Percentiles rank a stretch among this genome's conserved stretches.
Evolutionary conservation across 1,140 invertebrate species (phyloP).

Genomic region (Proctacanthus coquilletti): DNA sequence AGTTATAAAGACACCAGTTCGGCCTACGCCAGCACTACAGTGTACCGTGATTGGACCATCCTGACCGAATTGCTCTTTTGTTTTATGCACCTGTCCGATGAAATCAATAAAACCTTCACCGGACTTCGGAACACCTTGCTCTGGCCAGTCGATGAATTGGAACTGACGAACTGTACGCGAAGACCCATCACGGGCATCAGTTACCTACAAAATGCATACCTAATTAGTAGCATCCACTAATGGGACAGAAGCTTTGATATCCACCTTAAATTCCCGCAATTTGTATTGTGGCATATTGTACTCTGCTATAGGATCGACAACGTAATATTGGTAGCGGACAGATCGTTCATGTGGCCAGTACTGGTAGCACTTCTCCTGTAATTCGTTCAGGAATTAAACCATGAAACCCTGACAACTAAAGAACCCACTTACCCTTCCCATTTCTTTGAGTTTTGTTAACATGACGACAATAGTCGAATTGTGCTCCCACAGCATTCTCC

Average conservation of each 20-base stretch:
- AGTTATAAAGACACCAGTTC: constrained; percentile 97
- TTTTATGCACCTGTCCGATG: constrained; percentile 98
- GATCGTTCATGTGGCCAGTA: constrained; percentile 98
- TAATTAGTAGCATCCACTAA: neutral
- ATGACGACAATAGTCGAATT: constrained; percentile 99
- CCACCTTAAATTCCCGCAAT: constrained; percentile 89
- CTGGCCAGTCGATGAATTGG: constrained; percentile 99
- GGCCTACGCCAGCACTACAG: constrained; percentile 90
- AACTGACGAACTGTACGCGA: constrained; percentile 95
- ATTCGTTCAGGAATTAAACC: constrained; percentile 5
- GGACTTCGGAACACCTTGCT: constrained; percentile 87
- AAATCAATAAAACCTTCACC: constrained; percentile 97
- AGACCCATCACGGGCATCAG: constrained; percentile 83
- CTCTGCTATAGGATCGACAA: constrained; percentile 97
- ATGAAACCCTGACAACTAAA: constrained; percentile 2
- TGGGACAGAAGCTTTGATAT: constrained; percentile 2
- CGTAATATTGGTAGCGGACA: constrained; percentile 89
- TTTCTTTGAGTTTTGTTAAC: constrained; percentile 94
- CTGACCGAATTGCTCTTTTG: constrained; percentile 98
- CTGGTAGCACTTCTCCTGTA: constrained; percentile 91
- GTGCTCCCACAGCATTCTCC: constrained; percentile 99
- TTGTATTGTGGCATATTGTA: constrained; percentile 99
- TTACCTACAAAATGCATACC: constrained; percentile 38
- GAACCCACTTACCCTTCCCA: constrained; percentile 64
- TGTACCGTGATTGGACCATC: constrained; percentile 99